Evolutionary conservation across 2,113 vertebrate species (phyloP), one percentile per base, ranked within the genome.

Genomic region (Stercorarius parasiticus): DNA sequence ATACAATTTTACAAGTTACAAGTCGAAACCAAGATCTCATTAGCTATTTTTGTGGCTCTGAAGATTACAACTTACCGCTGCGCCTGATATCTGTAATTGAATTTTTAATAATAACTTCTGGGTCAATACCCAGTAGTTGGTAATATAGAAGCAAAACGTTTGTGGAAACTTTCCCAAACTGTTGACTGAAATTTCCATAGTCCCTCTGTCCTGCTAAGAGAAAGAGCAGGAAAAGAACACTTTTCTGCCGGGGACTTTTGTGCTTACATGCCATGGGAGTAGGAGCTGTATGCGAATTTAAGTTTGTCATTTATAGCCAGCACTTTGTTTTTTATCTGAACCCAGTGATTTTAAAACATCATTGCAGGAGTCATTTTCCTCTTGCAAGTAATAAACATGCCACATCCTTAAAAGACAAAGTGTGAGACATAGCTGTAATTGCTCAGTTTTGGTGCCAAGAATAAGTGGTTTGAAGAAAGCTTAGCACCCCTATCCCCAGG

Each of bases 371-470:
- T 87, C 15, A 40, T 96, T 94, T 93, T 91, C 81, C 58, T 94
- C 82, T 90, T 93, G 30, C 30, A 80, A 82, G 45, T 87, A 90
- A 72, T 93, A 95, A 97, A 93, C 52, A 76, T 96, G 78, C 84
- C 71, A 88, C 82, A 86, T 90, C 90, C 74, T 90, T 92, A 90
- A 92, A 93, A 91, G 82, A 90, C 66, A 88, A 90, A 94, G 70
- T 65, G 78, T 85, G 58, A 95, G 90, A 91, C 74, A 20, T 71
- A 82, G 78, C 78, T 69, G 17, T 90, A 94, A 94, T 93, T 77
- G 84, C 92, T 91, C 49, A 1, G 66, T 92, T 95, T 95, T 93
- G 90, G 45, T 94, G 85, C 87, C 82, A 92, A 90, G 82, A 85
- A 65, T 53, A 94, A 96, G 82, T 72, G 74, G 78, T 80, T 95